Percentiles rank a stretch among this genome's conserved stretches.
Evolutionary conservation across 2,113 vertebrate species (phyloP).

Genomic region (Cryptotis parvus): DNA sequence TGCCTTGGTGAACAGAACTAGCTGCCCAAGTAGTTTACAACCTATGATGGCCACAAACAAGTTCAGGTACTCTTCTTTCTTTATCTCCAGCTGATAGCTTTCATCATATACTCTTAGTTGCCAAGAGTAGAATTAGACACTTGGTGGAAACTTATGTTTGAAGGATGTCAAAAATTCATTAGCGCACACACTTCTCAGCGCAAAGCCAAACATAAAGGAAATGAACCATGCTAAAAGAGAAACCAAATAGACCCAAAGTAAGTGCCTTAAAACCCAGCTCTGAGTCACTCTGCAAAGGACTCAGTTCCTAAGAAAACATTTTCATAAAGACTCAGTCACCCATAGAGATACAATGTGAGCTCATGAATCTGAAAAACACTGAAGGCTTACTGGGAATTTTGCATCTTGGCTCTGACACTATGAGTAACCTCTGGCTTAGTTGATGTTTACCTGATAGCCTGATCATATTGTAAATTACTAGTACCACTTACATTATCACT

Average conservation of each 20-base stretch:
- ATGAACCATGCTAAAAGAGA: constrained; percentile 35
- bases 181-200: not conserved
- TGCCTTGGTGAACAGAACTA: not conserved
- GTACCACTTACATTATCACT: not conserved
- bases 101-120: not conserved
- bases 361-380: not conserved
- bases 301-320: constrained; percentile 40
- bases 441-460: not conserved
- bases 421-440: not conserved
- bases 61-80: constrained; percentile 5
- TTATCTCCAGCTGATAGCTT: constrained; percentile 29
- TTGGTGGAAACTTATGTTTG: not conserved
- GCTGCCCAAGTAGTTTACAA: not conserved
- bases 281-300: constrained; percentile 47
- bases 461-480: not conserved
- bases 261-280: constrained; percentile 26
- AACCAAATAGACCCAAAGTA: not conserved
- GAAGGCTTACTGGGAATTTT: not conserved
- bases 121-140: not conserved
- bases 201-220: constrained; percentile 49
- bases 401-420: not conserved
- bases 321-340: constrained; percentile 37
- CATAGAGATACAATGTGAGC: constrained; percentile 9
- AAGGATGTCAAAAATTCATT: constrained; percentile 4
- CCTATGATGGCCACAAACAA: not conserved